Percentiles rank a stretch among this genome's conserved stretches.
These are phyloP conservation scores for Trichonephila clavipes DNA, from an alignment of 1,140 invertebrate genomes.

Conservation along the genomic window DNA sequence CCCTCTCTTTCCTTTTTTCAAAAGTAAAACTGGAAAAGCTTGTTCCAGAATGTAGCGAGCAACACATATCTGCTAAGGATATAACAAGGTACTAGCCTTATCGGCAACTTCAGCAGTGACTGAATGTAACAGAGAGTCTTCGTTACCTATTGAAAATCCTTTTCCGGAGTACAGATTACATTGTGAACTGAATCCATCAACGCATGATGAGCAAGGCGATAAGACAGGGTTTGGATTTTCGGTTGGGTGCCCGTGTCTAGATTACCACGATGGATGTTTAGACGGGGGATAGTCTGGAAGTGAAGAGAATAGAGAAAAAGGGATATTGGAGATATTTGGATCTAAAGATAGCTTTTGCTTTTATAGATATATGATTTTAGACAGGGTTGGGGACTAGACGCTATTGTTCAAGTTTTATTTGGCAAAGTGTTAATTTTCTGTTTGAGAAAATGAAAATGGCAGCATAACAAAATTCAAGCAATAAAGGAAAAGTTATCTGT, in stretches of 20 bases:
- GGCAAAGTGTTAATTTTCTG: no score
- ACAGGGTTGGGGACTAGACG: not conserved
- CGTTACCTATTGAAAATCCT: conserved; percentile 55
- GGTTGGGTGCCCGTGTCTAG: conserved; percentile 49
- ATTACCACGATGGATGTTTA: conserved; percentile 66
- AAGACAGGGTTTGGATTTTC: conserved; percentile 62
- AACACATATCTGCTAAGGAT: conserved; percentile 2
- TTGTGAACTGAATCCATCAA: conserved; percentile 61
- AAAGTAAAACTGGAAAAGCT: conserved; percentile 6
- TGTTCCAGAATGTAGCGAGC: not conserved
- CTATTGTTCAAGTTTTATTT: not conserved
- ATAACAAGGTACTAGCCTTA: conserved; percentile 41
- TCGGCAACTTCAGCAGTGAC: conserved; percentile 37
- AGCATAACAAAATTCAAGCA: no score
- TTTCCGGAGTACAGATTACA: conserved; percentile 47
- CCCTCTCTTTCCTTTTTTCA: not conserved
- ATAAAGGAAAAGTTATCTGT: no score
- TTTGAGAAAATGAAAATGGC: no score
- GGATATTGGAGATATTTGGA: conserved; percentile 15
- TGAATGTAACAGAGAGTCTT: not conserved
- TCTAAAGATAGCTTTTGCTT: conserved; percentile 21
- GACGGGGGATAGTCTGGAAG: not conserved
- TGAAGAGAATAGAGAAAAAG: not conserved
- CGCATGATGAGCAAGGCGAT: conserved; percentile 27
- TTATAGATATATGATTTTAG: not conserved